A percentile compares a stretch with the other conserved stretches of the same genome.
Conservation (phyloP, 2,797 vertebrate species). For the Danio aesculapii region DNA sequence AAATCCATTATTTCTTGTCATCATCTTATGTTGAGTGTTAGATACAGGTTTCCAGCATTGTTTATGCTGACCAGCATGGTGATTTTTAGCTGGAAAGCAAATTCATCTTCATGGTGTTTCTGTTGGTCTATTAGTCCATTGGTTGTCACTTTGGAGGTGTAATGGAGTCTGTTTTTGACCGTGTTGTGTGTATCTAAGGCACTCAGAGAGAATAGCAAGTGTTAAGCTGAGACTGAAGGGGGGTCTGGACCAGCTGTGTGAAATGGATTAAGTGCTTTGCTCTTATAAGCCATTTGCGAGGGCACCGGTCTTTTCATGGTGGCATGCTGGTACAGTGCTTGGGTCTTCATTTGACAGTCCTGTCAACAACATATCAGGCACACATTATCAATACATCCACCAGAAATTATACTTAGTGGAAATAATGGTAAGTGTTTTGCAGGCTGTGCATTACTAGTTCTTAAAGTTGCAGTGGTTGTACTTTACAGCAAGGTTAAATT, state of each 20-base stretch:
- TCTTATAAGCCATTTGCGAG: conserved; percentile 49
- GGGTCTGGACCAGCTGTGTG: conserved; percentile 18
- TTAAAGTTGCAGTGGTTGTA: background rate
- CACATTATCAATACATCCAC: conserved; percentile 9
- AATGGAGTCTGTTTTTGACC: conserved; percentile 8
- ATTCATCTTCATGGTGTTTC: background rate
- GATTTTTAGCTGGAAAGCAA: background rate
- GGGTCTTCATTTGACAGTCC: conserved; percentile 3
- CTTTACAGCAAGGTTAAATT: background rate
- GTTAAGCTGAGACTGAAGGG: conserved; percentile 40
- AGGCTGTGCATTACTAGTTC: background rate
- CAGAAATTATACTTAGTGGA: background rate
- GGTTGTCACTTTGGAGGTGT: conserved; percentile 13
- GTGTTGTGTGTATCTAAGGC: conserved; percentile 18
- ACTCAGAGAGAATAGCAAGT: conserved; percentile 48
- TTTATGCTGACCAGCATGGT: background rate
- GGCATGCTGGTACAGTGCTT: conserved; percentile 1
- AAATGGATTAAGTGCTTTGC: conserved; percentile 56
- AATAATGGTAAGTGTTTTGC: background rate
- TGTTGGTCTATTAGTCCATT: conserved; percentile 8
- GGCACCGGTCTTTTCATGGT: conserved; percentile 13
- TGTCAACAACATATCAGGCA: conserved; percentile 5
- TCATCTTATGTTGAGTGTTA: too few relatives aligned
- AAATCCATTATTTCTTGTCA: too few relatives aligned
- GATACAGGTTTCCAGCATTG: background rate